Base-by-base conservation (phyloP, 1,140 invertebrate genomes). In the Brachionus rubens region DNA sequence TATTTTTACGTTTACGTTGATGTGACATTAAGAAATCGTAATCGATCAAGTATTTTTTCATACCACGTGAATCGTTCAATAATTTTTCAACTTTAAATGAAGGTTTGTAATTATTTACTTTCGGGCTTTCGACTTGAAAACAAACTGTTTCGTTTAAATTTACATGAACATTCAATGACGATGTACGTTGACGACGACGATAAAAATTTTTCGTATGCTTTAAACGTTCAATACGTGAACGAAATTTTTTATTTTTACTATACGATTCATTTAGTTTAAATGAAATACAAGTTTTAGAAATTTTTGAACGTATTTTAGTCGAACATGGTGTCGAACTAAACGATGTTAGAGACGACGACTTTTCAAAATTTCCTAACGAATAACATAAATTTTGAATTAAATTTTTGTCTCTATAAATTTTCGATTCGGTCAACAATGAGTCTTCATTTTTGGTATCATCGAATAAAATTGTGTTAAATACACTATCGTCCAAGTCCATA, bases 41-140 rank as follows among this genome's bases (percentile, higher is more conserved):
- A 24, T 72, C 68, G 21, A 72, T 24, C 3, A 72, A 48, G 30
- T 72, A 72, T 24, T 72, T 72, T 72, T 72, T 72, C 46, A 72
- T 50, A 19, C 68, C 68, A 30, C 50, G 68, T n/a, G 68, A 48
- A 46, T 72, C 68, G 24, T 72, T 72, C 1, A 72, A 48, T 12
- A 72, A 40, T 54, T 48, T 54, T 72, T 72, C 68, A 12, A 72
- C 50, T 36, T 54, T 48, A 19, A 54, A 72, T 26, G 68, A 54
- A 14, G 68, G 46, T 14, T 56, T 56, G 21, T 56, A 56, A 19
- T 3, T 10, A 6, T 16, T 10, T 46, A 16, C 4, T 46, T 46
- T 46, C 9, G 3, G 9, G 43, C 14, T 4, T 16, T n/a, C n/a
- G n/a, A n/a, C n/a, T n/a, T n/a, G n/a, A n/a, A n/a, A n/a, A n/a